Base-by-base conservation (phyloP, 2,113 vertebrate genomes). In the Herpetotheres cachinnans region DNA sequence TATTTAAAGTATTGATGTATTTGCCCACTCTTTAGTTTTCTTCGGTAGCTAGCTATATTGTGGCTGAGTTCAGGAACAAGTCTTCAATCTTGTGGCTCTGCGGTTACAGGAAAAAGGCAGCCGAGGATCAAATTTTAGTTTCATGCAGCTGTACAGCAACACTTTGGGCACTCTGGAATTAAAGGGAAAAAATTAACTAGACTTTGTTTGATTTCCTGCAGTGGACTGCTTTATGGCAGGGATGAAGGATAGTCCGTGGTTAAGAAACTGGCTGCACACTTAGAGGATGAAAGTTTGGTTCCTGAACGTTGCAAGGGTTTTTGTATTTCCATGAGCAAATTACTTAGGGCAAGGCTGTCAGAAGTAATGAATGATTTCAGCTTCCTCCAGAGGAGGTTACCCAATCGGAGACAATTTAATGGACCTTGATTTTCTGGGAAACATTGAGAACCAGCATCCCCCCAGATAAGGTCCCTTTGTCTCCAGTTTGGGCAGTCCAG, bases 51-150 rank as follows among this genome's bases (percentile, higher is more conserved):
- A 32, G 62, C 87, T 52, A 2, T n/a, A 49, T 49, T 86, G 74
- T 82, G 87, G 78, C 79, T 66, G 58, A 72, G 54, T 24, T 69
- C 71, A 94, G 74, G 49, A 92, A 62, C 54, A 77, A 93, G 9
- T 40, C 91, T 85, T 90, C 95, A 95, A 77, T 95, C 67, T 80
- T 80, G 70, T 77, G 73, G 81, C 66, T 78, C 65, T 88, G 92
- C 56, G 90, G 93, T 80, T 73, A 55, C 61, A 94, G 62, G 42
- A 80, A 66, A 93, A 94, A 88, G 22, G 90, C 79, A 77, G 58
- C 42, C 0, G 0, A 86, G 63, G 71, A 87, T 73, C 74, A 86
- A 32, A 62, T 95, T 88, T 90, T 90, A 87, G 58, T 70, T 94
- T 86, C 65, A 77, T 62, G 67, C 71, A 94, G 82, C 78, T 88